These are phyloP conservation scores for Sciurus niger DNA, from an alignment of 2,113 vertebrate species.

Conservation along the genomic window DNA sequence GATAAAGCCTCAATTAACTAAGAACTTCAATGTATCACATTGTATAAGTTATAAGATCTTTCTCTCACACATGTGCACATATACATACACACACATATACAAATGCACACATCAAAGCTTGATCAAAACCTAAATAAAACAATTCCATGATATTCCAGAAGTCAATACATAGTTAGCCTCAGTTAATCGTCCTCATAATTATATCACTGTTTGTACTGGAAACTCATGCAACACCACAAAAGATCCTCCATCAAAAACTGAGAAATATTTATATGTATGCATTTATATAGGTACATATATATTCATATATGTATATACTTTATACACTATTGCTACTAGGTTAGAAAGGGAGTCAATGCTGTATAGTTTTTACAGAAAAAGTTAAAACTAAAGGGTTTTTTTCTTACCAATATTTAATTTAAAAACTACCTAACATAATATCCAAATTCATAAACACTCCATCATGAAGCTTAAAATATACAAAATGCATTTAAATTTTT, in stretches of 20 bases:
- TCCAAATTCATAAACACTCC: neutral
- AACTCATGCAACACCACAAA: neutral
- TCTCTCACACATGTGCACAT: accelerated
- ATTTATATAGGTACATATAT: neutral
- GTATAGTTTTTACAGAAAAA: neutral
- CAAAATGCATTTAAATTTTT: constrained; percentile 38
- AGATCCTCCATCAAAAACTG: neutral
- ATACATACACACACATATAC: neutral
- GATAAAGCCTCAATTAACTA: neutral
- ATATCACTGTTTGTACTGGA: neutral
- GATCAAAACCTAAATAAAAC: neutral
- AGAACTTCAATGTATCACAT: neutral
- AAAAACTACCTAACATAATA: constrained; percentile 1
- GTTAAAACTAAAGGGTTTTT: neutral
- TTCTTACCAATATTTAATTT: constrained; percentile 8
- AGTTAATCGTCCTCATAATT: neutral
- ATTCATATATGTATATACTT: neutral
- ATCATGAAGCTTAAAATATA: constrained; percentile 4
- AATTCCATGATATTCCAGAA: neutral
- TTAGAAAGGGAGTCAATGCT: neutral
- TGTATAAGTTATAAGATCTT: neutral
- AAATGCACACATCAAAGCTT: neutral
- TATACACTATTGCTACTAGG: too few relatives aligned
- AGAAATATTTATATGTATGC: neutral
- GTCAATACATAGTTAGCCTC: neutral